These are phyloP conservation scores for Otolemur crassicaudatus DNA, from an alignment of 2,797 vertebrate genomes.

Conservation along the genomic window DNA sequence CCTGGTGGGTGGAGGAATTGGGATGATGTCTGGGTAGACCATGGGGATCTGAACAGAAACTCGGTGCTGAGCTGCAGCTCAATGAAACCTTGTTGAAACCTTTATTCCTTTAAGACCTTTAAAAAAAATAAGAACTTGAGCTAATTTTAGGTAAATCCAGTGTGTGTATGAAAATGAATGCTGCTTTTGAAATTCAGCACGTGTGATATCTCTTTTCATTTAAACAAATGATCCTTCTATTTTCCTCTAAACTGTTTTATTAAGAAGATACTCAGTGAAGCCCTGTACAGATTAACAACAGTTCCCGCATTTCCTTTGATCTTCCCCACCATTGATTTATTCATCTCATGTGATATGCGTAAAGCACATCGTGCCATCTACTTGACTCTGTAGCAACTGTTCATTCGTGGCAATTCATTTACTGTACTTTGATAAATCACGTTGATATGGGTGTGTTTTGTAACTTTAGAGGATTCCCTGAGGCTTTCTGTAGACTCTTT, in stretches of 20 bases:
- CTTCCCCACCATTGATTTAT: slow-evolving; percentile 51
- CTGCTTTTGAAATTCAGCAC: slow-evolving; percentile 74
- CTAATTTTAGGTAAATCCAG: slow-evolving; percentile 80
- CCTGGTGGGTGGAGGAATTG: background rate
- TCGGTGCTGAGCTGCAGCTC: background rate
- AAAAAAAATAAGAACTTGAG: slow-evolving; percentile 42
- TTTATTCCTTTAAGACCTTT: slow-evolving; percentile 68
- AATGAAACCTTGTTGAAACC: slow-evolving; percentile 49
- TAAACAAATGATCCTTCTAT: slow-evolving; percentile 78
- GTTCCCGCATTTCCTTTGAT: slow-evolving; percentile 74
- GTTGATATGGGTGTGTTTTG: slow-evolving; percentile 4
- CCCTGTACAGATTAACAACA: slow-evolving; percentile 62
- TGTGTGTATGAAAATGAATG: slow-evolving; percentile 63
- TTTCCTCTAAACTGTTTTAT: slow-evolving; percentile 79
- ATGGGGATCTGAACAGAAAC: background rate
- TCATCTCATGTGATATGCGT: slow-evolving; percentile 53
- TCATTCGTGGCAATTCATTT: slow-evolving; percentile 66
- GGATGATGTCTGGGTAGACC: background rate
- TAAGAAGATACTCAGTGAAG: slow-evolving; percentile 74
- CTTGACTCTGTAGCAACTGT: slow-evolving; percentile 70
- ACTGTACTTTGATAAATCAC: slow-evolving; percentile 63
- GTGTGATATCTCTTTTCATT: slow-evolving; percentile 65
- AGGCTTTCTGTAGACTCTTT: slow-evolving; percentile 20
- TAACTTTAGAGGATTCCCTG: background rate
- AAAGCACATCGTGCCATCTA: slow-evolving; percentile 64